Base-by-base conservation (phyloP, 2,113 vertebrate genomes). In the Plestiodon gilberti region DNA sequence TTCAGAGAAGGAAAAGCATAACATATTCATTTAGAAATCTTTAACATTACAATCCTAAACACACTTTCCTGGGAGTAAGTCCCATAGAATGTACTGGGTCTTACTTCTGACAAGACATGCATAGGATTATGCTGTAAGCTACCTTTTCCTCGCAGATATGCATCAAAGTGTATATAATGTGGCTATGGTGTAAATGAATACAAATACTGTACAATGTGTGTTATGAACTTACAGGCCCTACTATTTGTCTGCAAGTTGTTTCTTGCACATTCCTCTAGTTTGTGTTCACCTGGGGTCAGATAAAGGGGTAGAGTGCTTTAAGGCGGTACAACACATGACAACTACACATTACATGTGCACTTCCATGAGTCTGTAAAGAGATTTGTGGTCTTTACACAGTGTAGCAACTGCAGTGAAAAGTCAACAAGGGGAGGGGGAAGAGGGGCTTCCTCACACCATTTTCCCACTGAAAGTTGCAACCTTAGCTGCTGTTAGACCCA, bases 281-380 rank as follows among this genome's bases (percentile, higher is more conserved):
- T 75, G 59, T 48, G 82, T 57, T 84, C 71, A 84, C 28, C 48
- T 84, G 71, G 61, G 82, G 82, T 64, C 57, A 84, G 30, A 64
- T 64, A 64, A 5, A 11, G 73, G 8, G 30, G 71, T 1, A 52
- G 52, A 43, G 30, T 48, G 69, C 35, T 69, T 25, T 59, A 73
- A 48, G n/a, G 48, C 64, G 15, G 33, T 5, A 48, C 43, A 48
- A 48, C 43, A 48, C 43, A 48, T 48, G 43, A 48, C 43, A 82
- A 38, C 77, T 61, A 61, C 20, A 18, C 15, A 33, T 22, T 78
- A 20, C 30, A 10, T 48, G 40, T 22, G 8, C 43, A 69, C 40
- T 70, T 69, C 43, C 67, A 22, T 69, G 43, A 22, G 30, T 48
- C 74, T 76, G 13, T 48, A 48, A 15, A n/a, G 43, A 77, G 14